A percentile compares a stretch with the other conserved stretches of the same genome.
Conservation (phyloP, 2,797 vertebrate species). For the Gallinago solitaria region DNA sequence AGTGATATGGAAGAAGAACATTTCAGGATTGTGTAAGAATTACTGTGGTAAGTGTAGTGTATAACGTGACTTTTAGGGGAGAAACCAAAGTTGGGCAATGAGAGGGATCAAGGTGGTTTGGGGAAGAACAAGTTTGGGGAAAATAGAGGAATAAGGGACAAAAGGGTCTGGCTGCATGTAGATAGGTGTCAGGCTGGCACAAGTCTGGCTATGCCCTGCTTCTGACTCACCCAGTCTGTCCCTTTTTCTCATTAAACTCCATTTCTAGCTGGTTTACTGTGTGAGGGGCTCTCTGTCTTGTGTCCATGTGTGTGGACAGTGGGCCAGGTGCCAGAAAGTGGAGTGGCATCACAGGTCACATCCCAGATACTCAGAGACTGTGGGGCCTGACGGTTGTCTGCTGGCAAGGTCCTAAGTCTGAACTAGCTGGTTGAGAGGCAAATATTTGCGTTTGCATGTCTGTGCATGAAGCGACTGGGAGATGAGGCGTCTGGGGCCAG, state of each 20-base stretch:
- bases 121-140: neutral
- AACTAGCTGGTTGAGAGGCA: neutral
- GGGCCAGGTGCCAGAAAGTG: neutral
- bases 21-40: neutral
- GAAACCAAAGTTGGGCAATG: neutral
- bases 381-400: neutral
- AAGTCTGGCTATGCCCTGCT: neutral
- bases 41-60: neutral
- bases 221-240: neutral
- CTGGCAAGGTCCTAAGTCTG: neutral
- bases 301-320: no score
- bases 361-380: neutral
- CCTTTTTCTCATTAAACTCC: neutral
- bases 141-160: neutral
- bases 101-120: neutral
- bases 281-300: neutral
- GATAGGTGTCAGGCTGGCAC: neutral
- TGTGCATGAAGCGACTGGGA: neutral
- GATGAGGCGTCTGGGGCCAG: neutral
- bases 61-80: neutral
- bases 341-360: neutral
- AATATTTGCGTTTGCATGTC: accelerated
- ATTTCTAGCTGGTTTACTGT: neutral
- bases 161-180: accelerated
- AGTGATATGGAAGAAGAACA: neutral